Evolutionary conservation across 2,797 vertebrate genomes (phyloP).

Genomic region (Dendrocincla tyrannina): DNA sequence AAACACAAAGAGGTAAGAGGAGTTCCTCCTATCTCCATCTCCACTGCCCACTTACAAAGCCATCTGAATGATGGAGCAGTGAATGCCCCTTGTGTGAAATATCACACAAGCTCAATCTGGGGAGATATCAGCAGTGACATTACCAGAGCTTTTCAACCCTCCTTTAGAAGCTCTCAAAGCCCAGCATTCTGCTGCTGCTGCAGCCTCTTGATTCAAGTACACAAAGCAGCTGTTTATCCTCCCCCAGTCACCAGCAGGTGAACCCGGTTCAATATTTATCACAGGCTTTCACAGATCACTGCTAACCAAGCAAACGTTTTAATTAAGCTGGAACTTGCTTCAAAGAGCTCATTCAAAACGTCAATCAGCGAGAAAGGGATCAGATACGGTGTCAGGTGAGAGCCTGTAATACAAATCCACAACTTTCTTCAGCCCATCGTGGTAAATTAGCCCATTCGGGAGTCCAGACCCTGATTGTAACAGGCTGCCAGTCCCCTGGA

Average conservation of each 20-base stretch:
- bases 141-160: slow-evolving; percentile 76
- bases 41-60: slow-evolving; percentile 72
- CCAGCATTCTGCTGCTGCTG: slow-evolving; percentile 68
- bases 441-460: slow-evolving; percentile 82
- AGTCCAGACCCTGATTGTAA: slow-evolving; percentile 82
- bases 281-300: slow-evolving; percentile 99
- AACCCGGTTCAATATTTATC: slow-evolving; percentile 99
- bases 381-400: slow-evolving; percentile 93
- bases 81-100: slow-evolving; percentile 84
- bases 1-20: slow-evolving; percentile 64
- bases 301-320: slow-evolving; percentile 98
- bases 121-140: slow-evolving; percentile 77
- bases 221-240: slow-evolving; percentile 98
- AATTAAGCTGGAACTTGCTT: slow-evolving; percentile 99
- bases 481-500: slow-evolving; percentile 85
- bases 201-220: slow-evolving; percentile 80
- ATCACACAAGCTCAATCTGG: slow-evolving; percentile 84
- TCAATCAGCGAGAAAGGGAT: slow-evolving; percentile 93
- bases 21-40: slow-evolving; percentile 71
- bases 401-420: slow-evolving; percentile 91
- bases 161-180: slow-evolving; percentile 67
- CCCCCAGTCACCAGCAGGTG: slow-evolving; percentile 96
- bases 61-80: slow-evolving; percentile 79
- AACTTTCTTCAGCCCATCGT: slow-evolving; percentile 83
- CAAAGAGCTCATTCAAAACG: slow-evolving; percentile 98